Conservation (phyloP, 2,113 vertebrate species). For the Cepphus grylle region DNA sequence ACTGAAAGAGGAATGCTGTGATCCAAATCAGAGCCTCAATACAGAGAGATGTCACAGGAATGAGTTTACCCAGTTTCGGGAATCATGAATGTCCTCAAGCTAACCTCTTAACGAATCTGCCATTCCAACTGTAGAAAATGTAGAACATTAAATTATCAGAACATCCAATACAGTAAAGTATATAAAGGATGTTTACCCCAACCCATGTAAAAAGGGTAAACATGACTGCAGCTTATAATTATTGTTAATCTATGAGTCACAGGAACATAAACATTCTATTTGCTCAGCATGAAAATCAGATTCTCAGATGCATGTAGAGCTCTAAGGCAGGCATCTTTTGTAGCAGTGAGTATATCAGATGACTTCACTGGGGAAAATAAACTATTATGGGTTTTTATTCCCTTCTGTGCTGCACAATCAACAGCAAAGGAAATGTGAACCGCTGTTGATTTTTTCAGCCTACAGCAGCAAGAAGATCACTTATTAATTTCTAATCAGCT, state of each 20-base stretch:
- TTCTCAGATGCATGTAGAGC: accelerated
- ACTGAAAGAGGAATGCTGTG: not conserved
- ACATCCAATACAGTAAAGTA: not conserved
- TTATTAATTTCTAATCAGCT: not conserved
- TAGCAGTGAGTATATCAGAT: not conserved
- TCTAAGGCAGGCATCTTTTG: not conserved
- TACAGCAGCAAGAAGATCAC: not conserved
- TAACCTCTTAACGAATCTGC: not conserved
- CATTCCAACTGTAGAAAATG: not conserved
- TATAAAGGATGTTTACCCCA: not conserved
- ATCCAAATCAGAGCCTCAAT: not conserved
- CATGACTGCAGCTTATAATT: not conserved
- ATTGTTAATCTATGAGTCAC: not conserved
- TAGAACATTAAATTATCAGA: not conserved
- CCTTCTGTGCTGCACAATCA: not conserved
- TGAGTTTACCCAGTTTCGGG: not conserved
- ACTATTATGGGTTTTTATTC: not conserved
- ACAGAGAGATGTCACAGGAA: not conserved
- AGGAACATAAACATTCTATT: not conserved
- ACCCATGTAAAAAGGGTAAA: not conserved
- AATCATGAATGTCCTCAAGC: not conserved
- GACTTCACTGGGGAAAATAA: not conserved
- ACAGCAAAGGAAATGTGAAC: not conserved
- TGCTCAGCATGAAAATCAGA: not conserved
- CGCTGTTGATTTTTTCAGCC: not conserved